These are phyloP conservation scores for Magallana ariakensis DNA, from an alignment of 1,140 invertebrate species.

Conservation along the genomic window DNA sequence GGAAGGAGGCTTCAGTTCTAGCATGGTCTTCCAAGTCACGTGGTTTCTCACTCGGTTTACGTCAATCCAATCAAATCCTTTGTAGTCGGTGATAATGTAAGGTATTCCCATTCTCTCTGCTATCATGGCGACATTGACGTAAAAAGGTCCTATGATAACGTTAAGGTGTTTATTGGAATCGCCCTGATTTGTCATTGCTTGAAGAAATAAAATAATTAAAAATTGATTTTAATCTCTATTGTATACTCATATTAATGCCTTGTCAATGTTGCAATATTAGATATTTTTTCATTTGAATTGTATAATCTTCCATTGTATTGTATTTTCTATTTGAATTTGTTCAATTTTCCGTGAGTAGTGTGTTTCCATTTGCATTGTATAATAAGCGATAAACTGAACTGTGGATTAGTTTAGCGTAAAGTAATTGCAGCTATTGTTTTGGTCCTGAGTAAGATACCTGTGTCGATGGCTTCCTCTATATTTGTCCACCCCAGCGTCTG, in stretches of 20 bases:
- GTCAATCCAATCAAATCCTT: constrained; percentile 74
- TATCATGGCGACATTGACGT: constrained; percentile 75
- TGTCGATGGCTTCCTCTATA: constrained; percentile 63
- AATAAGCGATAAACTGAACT: too few species aligned
- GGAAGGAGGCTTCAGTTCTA: constrained; percentile 71
- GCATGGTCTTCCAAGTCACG: constrained; percentile 66
- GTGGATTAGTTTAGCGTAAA: too few species aligned
- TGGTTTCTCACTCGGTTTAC: constrained; percentile 67
- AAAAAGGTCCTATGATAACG: constrained; percentile 74
- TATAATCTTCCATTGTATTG: background rate
- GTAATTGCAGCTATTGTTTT: too few species aligned
- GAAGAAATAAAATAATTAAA: background rate
- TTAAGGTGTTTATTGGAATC: constrained; percentile 38
- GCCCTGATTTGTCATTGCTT: background rate
- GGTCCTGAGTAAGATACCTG: background rate
- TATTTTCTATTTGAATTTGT: background rate
- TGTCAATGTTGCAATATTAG: too few species aligned
- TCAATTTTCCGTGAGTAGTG: background rate
- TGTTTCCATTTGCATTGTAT: background rate
- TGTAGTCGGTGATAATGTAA: constrained; percentile 74
- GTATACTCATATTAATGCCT: too few species aligned
- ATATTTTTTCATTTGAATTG: too few species aligned
- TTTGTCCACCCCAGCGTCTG: constrained; percentile 65
- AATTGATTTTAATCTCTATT: too few species aligned
- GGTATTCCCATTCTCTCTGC: constrained; percentile 68